Conservation (phyloP, 2,888 invertebrate species). For the Himalopsyche kuldschensis region DNA sequence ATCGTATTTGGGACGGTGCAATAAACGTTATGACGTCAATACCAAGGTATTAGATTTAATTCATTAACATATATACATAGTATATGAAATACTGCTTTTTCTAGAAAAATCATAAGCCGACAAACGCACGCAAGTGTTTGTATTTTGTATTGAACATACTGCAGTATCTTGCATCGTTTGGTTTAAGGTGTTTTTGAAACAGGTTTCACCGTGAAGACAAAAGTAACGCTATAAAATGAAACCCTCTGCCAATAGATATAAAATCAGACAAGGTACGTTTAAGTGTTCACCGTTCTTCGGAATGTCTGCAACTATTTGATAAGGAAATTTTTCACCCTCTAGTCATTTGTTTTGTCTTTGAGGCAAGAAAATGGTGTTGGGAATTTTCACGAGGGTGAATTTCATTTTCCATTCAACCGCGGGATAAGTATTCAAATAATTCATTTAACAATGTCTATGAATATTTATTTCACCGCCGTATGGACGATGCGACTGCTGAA, state of each 20-base stretch:
- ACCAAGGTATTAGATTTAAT: too few species aligned
- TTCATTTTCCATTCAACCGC: conserved; percentile 13
- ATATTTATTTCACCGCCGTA: conserved; percentile 17
- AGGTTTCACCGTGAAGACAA: not conserved
- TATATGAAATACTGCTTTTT: too few species aligned
- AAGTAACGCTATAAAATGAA: not conserved
- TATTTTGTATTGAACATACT: too few species aligned
- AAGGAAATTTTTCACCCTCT: conserved; percentile 28
- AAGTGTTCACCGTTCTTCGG: not conserved
- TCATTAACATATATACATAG: too few species aligned
- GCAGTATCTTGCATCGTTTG: too few species aligned
- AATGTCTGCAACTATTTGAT: conserved; percentile 35
- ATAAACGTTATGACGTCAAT: too few species aligned
- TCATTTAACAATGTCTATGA: conserved; percentile 30
- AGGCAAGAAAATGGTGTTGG: not conserved
- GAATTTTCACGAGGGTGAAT: not conserved
- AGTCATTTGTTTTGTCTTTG: conserved; percentile 27
- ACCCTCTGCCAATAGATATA: not conserved
- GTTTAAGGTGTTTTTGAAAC: too few species aligned
- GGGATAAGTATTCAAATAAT: conserved; percentile 18
- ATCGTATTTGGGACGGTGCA: too few species aligned
- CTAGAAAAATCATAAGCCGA: too few species aligned
- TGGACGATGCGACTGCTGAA: not conserved
- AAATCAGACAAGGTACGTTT: not conserved
- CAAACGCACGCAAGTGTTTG: too few species aligned